These are phyloP conservation scores for Phoenicopterus ruber DNA, from an alignment of 2,113 vertebrate genomes.

Conservation along the genomic window DNA sequence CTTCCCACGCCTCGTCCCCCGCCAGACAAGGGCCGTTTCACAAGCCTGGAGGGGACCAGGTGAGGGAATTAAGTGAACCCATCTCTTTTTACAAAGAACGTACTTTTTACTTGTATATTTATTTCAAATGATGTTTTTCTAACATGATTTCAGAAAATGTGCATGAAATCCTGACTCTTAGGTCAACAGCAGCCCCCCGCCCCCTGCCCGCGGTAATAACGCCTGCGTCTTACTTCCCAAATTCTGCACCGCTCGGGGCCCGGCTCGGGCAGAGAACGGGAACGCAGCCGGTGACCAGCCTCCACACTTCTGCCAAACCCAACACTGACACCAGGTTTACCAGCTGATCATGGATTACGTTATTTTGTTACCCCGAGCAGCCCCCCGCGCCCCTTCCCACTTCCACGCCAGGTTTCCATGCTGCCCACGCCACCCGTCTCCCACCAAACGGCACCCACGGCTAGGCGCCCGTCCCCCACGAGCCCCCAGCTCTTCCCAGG, in stretches of 20 bases:
- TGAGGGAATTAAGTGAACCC: not conserved
- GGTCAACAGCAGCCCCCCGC: not conserved
- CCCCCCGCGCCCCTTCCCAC: not conserved
- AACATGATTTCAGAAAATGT: not conserved
- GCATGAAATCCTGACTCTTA: not conserved
- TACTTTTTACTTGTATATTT: not conserved
- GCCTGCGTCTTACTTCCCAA: not conserved
- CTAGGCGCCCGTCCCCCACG: fast-evolving
- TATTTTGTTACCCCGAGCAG: not conserved
- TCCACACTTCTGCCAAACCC: no score
- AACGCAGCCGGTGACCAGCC: not conserved
- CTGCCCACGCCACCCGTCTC: not conserved
- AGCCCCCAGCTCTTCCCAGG: no score
- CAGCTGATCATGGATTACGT: not conserved
- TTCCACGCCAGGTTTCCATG: not conserved
- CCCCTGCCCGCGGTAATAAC: not conserved
- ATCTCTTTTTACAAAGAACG: not conserved
- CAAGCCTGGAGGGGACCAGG: not conserved
- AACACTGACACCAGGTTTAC: not conserved
- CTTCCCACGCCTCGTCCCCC: no score
- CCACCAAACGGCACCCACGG: not conserved
- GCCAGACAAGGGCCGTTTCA: not conserved
- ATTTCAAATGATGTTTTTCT: not conserved
- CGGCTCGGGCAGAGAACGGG: not conserved
- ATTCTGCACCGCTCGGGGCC: not conserved